Conservation (phyloP, 2,797 vertebrate genomes). For the Sebastes taczanowskii region DNA sequence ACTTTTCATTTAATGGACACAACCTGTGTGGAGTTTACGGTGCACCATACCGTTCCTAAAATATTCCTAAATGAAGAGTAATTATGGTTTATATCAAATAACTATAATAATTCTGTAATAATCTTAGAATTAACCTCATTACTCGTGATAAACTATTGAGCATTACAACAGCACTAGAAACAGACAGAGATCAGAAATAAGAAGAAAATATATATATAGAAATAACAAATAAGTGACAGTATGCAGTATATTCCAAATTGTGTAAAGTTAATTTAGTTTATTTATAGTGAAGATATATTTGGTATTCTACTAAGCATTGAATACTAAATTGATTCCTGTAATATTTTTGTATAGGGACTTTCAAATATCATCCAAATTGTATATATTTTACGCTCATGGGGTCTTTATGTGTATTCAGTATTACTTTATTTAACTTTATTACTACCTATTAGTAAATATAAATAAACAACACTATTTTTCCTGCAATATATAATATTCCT, state of each 20-base stretch:
- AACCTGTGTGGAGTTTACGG: neutral
- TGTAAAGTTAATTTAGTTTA: neutral
- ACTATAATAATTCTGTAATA: neutral
- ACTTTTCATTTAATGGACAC: neutral
- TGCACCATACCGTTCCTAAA: neutral
- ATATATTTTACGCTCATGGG: neutral
- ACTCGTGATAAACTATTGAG: neutral
- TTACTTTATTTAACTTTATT: too few relatives aligned
- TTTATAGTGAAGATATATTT: neutral
- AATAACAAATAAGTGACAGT: neutral
- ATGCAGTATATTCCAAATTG: neutral
- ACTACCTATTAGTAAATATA: neutral
- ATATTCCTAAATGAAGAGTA: neutral
- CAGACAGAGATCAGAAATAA: neutral
- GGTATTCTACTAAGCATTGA: neutral
- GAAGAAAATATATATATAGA: neutral
- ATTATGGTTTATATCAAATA: neutral
- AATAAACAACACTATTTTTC: neutral
- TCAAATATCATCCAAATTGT: neutral
- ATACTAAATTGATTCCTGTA: neutral
- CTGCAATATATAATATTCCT: neutral
- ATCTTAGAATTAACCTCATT: neutral
- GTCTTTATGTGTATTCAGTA: neutral
- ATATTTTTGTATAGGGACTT: neutral
- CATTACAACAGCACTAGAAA: neutral